These are phyloP conservation scores for Danio aesculapii DNA, from an alignment of 2,797 vertebrate genomes.

Conservation along the genomic window DNA sequence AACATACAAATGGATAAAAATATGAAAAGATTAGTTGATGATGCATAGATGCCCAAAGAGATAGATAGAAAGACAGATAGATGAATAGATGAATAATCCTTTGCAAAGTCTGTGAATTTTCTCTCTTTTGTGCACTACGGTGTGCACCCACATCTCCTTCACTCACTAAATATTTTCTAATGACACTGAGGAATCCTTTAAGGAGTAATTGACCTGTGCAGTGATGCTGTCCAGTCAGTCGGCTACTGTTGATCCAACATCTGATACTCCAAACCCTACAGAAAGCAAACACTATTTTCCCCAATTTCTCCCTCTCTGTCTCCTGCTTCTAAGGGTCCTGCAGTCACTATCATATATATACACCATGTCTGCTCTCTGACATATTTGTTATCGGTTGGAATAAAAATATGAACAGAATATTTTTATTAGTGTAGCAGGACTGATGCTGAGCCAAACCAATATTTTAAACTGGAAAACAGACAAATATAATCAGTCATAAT, in stretches of 20 bases:
- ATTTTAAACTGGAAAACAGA: conserved; percentile 34
- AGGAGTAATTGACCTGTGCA: conserved; percentile 65
- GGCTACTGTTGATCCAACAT: conserved; percentile 61
- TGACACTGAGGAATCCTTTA: conserved; percentile 77
- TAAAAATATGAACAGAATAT: conserved; percentile 32
- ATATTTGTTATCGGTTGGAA: conserved; percentile 42
- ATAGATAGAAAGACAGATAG: no score
- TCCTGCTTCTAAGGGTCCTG: neutral
- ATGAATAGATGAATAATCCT: no score
- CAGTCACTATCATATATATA: conserved; percentile 54
- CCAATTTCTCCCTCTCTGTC: neutral
- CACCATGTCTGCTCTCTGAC: conserved; percentile 22
- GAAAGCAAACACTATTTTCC: neutral
- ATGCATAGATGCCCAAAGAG: no score
- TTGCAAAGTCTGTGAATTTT: neutral
- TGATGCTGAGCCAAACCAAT: conserved; percentile 38
- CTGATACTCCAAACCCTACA: conserved; percentile 52
- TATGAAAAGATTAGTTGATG: neutral
- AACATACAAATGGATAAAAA: neutral
- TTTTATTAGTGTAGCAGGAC: conserved; percentile 53
- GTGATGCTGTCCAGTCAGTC: conserved; percentile 61
- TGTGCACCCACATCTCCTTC: conserved; percentile 50
- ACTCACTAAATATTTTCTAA: conserved; percentile 78
- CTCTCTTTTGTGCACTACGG: neutral
- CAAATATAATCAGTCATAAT: conserved; percentile 6